Conservation (phyloP, 2,888 invertebrate species). For the Phrixothrix hirtus region DNA sequence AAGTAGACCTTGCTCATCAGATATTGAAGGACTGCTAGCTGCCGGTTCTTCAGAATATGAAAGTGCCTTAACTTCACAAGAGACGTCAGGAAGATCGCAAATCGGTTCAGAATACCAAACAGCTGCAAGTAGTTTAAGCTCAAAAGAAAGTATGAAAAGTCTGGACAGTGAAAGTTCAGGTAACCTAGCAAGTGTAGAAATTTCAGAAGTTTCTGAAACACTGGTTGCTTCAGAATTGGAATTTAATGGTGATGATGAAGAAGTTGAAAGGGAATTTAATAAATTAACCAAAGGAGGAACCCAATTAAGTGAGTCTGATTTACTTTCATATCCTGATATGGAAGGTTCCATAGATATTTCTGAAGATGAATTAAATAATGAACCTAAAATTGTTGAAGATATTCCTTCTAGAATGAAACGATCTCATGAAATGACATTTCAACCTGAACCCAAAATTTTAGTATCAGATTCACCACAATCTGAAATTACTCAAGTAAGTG, state of each 20-base stretch:
- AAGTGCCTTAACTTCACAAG: constrained; percentile 79
- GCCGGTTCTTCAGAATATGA: constrained; percentile 86
- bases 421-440: constrained; percentile 89
- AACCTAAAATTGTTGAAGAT: constrained; percentile 58
- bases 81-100: constrained; percentile 70
- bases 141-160: constrained; percentile 87
- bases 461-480: constrained; percentile 58
- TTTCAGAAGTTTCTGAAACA: constrained; percentile 92
- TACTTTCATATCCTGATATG: constrained; percentile 35
- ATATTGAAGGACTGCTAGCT: constrained; percentile 78
- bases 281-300: constrained; percentile 43
- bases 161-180: constrained; percentile 88
- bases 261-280: constrained; percentile 54
- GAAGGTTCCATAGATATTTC: constrained; percentile 62
- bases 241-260: constrained; percentile 66
- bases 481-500: constrained; percentile 55
- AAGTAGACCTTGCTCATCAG: constrained; percentile 84
- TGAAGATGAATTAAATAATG: constrained; percentile 60
- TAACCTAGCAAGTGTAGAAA: constrained; percentile 84
- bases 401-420: constrained; percentile 79
- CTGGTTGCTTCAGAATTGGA: constrained; percentile 88
- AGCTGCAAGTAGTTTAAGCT: constrained; percentile 84
- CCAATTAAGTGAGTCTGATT: constrained; percentile 47
- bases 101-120: constrained; percentile 85
- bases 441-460: constrained; percentile 62